These are phyloP conservation scores for Poecilia velifera DNA, from an alignment of 2,797 vertebrate species.

Conservation along the genomic window DNA sequence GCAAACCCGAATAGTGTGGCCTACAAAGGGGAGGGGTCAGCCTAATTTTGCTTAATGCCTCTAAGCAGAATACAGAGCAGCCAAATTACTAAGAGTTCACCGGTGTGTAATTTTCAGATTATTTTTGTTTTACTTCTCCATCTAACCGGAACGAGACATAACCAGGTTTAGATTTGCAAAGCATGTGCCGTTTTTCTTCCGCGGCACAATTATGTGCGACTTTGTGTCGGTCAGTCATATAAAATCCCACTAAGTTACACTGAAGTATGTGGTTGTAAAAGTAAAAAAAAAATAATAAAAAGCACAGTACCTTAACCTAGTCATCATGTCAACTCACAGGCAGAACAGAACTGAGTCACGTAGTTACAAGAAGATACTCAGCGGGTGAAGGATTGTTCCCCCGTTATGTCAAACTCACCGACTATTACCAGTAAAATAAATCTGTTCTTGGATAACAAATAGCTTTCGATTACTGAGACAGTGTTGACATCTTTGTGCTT, in stretches of 20 bases:
- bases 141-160: not conserved
- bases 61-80: not conserved
- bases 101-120: not conserved
- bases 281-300: not conserved
- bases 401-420: slow-evolving; percentile 39
- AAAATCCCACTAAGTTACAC: not conserved
- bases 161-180: not conserved
- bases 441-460: slow-evolving; percentile 14
- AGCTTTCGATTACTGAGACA: slow-evolving; percentile 24
- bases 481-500: slow-evolving; percentile 76
- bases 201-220: slow-evolving; percentile 26
- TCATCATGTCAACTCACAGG: not conserved
- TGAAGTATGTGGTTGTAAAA: not conserved
- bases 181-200: not conserved
- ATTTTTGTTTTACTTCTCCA: not conserved
- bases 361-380: slow-evolving; percentile 33
- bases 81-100: not conserved
- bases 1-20: not conserved
- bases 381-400: slow-evolving; percentile 5
- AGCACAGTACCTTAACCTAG: not conserved
- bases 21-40: too few species aligned
- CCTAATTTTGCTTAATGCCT: not conserved
- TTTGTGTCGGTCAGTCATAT: not conserved
- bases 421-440: slow-evolving; percentile 37
- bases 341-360: slow-evolving; percentile 31